Base-by-base conservation (phyloP, 92 coral and sea anemone genomes). In the Phenganax marumi region DNA sequence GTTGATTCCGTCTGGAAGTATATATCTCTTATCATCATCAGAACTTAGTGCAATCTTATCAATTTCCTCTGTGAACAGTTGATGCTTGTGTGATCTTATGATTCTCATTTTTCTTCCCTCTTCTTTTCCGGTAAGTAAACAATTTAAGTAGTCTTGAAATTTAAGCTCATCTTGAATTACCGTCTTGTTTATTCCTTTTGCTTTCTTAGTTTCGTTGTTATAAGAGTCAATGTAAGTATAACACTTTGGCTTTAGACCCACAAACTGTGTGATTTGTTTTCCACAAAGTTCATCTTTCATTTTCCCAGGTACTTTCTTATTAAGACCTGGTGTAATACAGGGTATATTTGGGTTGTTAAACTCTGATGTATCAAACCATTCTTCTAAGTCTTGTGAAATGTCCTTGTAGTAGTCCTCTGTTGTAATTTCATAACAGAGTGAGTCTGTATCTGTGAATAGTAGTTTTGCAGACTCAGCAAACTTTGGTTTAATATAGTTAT, bases 401-500 rank as follows among this genome's bases (percentile, higher is more conserved):
- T 1, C 72, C 9, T 65, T 8, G 72, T 65, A 65, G 25, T 17
- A 17, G 72, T 65, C 72, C 72, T 65, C 9, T 0, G 3, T 8
- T 8, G 13, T 23, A 65, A 65, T 65, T 33, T 14, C 72, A 23
- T 65, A 65, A 19, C 18, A 17, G 21, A 65, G 25, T 12, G 21
- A 14, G 72, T 65, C 72, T 14, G 72, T 65, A 8, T 65, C 72
- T 65, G 72, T 65, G 33, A 16, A 65, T 0, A 65, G 72, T 22
- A 65, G 26, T 22, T 65, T 12, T 19, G 72, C 72, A 12, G 18
- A 17, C 13, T 65, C 26, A 12, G 3, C 72, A 17, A 12, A 65
- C 33, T 65, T 65, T 19, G 16, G 17, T 6, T 56, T 56, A 14
- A 56, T 19, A 56, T 65, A 22, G 72, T 65, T 23, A 11, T 14